These are phyloP conservation scores for Drosophila neotestacea DNA, from an alignment of 2,888 invertebrate genomes.

Conservation along the genomic window DNA sequence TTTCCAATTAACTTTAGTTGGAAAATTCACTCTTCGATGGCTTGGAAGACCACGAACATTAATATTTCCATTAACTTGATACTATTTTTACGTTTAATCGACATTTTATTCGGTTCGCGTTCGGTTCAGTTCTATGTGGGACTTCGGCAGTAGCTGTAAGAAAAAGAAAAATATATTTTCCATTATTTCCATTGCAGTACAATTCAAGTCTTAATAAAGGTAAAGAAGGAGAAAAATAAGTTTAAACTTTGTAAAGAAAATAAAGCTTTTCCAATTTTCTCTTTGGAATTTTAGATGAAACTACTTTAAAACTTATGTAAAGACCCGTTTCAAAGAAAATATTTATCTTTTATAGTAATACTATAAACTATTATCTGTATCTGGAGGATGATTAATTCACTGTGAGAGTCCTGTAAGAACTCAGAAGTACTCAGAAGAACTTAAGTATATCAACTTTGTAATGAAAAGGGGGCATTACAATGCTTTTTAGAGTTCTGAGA, in stretches of 20 bases:
- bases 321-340: background rate
- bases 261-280: no score
- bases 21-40: conserved; percentile 42
- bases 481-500: no score
- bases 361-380: background rate
- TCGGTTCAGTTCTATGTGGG: conserved; percentile 14
- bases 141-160: conserved; percentile 34
- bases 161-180: background rate
- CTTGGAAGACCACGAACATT: conserved; percentile 52
- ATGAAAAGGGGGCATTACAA: no score
- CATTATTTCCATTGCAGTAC: no score
- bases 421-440: no score
- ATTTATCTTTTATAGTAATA: conserved; percentile 4
- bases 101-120: conserved; percentile 64
- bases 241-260: no score
- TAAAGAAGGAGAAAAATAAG: no score
- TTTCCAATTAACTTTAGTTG: conserved; percentile 22
- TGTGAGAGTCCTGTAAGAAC: no score
- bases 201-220: no score
- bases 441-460: no score
- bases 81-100: conserved; percentile 68
- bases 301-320: background rate
- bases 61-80: conserved; percentile 56
- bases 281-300: background rate
- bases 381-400: no score